Conservation (phyloP, 2,113 vertebrate genomes). For the Proteles cristata region DNA sequence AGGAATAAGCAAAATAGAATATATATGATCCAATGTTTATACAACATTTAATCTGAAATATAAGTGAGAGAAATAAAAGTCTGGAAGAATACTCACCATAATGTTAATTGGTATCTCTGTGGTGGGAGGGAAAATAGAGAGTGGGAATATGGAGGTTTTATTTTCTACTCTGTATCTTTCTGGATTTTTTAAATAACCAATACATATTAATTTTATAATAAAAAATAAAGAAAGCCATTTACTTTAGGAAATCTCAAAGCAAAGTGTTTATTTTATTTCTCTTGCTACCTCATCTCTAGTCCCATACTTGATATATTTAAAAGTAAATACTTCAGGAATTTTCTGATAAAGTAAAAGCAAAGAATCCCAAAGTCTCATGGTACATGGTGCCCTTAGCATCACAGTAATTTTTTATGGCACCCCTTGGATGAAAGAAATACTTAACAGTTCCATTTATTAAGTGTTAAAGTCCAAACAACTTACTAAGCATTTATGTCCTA, state of each 20-base stretch:
- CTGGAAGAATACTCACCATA: not conserved
- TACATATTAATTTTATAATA: not conserved
- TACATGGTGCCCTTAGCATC: rapidly evolving
- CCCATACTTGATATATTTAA: not conserved
- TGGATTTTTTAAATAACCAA: not conserved
- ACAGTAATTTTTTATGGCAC: not conserved
- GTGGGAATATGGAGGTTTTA: not conserved
- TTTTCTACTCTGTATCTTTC: not conserved
- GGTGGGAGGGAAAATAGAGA: rapidly evolving
- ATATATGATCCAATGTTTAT: not conserved
- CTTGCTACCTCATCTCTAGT: not conserved
- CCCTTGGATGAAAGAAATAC: not conserved
- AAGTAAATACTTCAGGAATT: not conserved
- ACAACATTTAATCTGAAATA: slow-evolving; percentile 29
- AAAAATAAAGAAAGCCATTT: not conserved
- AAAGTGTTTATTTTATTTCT: not conserved
- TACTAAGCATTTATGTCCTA: not conserved
- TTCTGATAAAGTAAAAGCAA: slow-evolving; percentile 1
- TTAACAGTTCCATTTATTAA: not conserved
- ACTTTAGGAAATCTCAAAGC: not conserved
- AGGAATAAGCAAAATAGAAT: slow-evolving; percentile 2
- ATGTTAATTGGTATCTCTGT: not conserved
- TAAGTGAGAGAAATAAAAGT: not conserved
- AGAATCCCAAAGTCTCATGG: not conserved
- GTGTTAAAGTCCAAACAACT: not conserved